These are phyloP conservation scores for Cyprinodon diabolis DNA, from an alignment of 2,797 vertebrate genomes.

Conservation along the genomic window DNA sequence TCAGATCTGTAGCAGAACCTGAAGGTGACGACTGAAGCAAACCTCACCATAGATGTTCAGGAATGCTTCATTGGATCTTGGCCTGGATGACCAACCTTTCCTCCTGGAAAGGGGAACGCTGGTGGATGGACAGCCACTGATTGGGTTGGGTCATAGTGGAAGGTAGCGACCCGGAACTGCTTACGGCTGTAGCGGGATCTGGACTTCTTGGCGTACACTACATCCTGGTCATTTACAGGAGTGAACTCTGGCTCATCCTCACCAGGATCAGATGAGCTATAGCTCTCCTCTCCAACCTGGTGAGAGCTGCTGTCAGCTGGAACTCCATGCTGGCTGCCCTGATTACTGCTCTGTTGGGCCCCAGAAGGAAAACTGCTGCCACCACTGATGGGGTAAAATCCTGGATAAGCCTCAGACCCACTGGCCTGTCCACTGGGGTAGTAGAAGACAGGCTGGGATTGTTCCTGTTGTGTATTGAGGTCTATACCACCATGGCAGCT, in stretches of 20 bases:
- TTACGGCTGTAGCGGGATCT: background rate
- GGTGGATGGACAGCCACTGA: background rate
- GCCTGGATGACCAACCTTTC: background rate
- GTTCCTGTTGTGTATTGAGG: no score
- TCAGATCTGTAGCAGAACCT: background rate
- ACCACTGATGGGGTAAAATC: background rate
- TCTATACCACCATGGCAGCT: background rate
- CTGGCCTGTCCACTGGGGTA: background rate
- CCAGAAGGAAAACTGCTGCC: background rate
- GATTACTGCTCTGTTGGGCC: no score
- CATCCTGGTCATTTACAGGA: constrained; percentile 3
- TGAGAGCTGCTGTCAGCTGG: background rate
- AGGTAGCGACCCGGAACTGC: background rate
- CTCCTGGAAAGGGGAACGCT: background rate
- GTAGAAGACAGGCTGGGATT: background rate
- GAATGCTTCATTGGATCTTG: background rate
- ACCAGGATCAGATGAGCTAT: constrained; percentile 2
- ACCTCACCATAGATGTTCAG: background rate
- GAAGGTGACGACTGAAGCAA: background rate
- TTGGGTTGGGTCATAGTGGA: constrained; percentile 1
- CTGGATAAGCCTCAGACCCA: background rate
- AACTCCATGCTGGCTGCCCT: background rate
- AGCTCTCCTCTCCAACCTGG: constrained; percentile 1
- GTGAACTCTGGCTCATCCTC: constrained; percentile 7
- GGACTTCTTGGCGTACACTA: constrained; percentile 10